Evolutionary conservation across 2,113 vertebrate genomes (phyloP).

Genomic region (Dolichotis patagonum): DNA sequence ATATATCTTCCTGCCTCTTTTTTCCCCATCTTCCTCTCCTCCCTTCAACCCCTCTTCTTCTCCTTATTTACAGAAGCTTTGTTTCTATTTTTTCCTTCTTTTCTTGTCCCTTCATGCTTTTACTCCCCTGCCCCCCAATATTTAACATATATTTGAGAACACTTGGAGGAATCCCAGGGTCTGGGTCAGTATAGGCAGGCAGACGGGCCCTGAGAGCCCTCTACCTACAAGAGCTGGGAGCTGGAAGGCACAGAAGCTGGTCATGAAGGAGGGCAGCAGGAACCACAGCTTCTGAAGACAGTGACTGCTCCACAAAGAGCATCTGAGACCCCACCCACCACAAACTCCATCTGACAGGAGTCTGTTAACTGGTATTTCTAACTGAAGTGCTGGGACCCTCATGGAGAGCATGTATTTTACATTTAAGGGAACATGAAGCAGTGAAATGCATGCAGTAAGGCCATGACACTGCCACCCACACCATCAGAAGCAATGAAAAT

Average conservation of each 20-base stretch:
- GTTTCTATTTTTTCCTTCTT: neutral
- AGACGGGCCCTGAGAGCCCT: neutral
- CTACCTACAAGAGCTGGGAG: neutral
- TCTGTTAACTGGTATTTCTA: slow-evolving; percentile 41
- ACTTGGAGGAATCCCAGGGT: neutral
- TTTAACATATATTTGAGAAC: neutral
- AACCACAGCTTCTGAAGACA: neutral
- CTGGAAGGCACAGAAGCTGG: neutral
- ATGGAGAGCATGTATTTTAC: neutral
- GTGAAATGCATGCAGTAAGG: neutral
- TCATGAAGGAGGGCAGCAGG: neutral
- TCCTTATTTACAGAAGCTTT: neutral
- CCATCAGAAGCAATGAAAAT: neutral
- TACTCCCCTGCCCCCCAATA: neutral
- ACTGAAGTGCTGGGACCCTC: neutral
- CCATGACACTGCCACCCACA: neutral
- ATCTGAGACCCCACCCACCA: neutral
- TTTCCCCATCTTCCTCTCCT: neutral
- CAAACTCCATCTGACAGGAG: slow-evolving; percentile 6
- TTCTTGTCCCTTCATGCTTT: neutral
- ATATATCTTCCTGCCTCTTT: neutral
- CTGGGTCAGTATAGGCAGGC: neutral
- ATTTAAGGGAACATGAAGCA: neutral
- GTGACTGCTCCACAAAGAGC: neutral
- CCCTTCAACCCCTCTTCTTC: neutral